These are phyloP conservation scores for Myotis planiceps DNA, from an alignment of 2,797 vertebrate genomes.

Conservation along the genomic window DNA sequence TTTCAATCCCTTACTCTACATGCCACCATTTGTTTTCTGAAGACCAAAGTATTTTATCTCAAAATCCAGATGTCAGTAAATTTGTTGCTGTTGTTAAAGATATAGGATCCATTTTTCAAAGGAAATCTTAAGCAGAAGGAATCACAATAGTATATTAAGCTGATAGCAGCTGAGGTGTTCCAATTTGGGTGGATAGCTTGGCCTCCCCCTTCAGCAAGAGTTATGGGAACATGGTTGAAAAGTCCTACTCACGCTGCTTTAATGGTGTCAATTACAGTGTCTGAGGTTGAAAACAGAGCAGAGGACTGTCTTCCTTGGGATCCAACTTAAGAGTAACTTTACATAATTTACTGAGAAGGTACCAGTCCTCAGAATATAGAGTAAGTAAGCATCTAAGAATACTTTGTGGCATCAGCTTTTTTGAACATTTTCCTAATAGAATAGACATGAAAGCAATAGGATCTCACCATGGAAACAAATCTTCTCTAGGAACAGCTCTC, in stretches of 20 bases:
- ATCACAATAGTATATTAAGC: not conserved
- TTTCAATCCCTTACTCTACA: not conserved
- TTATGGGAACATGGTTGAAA: not conserved
- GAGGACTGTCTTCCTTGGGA: not conserved
- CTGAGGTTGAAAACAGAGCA: not conserved
- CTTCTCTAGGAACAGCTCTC: not conserved
- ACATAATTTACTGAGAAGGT: not conserved
- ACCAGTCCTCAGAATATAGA: not conserved
- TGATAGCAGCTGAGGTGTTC: not conserved
- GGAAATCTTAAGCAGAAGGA: not conserved
- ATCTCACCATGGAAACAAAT: fast-evolving
- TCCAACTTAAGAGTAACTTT: not conserved
- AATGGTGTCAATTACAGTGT: not conserved
- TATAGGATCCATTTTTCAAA: not conserved
- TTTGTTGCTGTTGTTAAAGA: not conserved
- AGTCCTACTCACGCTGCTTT: not conserved
- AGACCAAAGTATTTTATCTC: not conserved
- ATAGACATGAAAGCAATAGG: not conserved
- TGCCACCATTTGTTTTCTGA: not conserved
- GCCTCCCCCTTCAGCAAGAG: not conserved
- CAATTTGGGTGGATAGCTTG: too few relatives aligned
- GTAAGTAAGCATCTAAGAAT: not conserved
- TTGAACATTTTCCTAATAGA: not conserved
- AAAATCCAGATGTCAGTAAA: not conserved
- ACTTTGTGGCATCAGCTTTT: not conserved